A percentile compares a stretch with the other conserved stretches of the same genome.
These are phyloP conservation scores for Buceros bicornis DNA, from an alignment of 2,797 vertebrate species.

Conservation along the genomic window DNA sequence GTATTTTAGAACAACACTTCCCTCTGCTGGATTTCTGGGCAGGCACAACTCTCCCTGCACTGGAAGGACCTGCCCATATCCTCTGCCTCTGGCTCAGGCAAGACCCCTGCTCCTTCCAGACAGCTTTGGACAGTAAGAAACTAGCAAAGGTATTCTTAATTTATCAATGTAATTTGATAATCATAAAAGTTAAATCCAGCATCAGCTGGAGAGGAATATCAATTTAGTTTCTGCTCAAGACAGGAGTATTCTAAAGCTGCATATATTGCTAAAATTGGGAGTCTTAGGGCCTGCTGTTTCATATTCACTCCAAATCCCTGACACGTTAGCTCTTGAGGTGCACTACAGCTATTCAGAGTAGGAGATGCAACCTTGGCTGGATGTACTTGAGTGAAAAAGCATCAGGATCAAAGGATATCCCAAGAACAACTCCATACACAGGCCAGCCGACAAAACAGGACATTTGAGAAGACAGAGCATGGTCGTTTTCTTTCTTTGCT, in stretches of 20 bases:
- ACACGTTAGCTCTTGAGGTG: background rate
- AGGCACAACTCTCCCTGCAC: background rate
- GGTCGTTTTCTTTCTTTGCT: background rate
- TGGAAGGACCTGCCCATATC: background rate
- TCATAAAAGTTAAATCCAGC: background rate
- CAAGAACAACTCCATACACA: background rate
- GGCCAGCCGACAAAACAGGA: background rate
- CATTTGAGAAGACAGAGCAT: background rate
- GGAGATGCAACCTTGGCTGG: background rate
- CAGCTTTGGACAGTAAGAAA: background rate
- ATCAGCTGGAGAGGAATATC: background rate
- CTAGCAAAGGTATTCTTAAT: background rate
- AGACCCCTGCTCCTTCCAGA: background rate
- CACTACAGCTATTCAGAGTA: background rate
- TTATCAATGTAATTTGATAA: background rate
- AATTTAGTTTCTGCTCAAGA: background rate
- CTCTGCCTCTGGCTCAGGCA: background rate
- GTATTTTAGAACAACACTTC: slow-evolving; percentile 20
- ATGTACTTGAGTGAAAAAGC: background rate
- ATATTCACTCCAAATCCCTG: background rate
- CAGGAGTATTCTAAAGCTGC: background rate
- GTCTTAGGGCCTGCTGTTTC: background rate
- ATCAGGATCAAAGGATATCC: background rate
- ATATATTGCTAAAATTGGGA: background rate
- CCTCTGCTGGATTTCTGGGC: slow-evolving; percentile 43